A percentile compares a stretch with the other conserved stretches of the same genome.
These are phyloP conservation scores for Pocota personata DNA, from an alignment of 2,888 invertebrate genomes.

Conservation along the genomic window DNA sequence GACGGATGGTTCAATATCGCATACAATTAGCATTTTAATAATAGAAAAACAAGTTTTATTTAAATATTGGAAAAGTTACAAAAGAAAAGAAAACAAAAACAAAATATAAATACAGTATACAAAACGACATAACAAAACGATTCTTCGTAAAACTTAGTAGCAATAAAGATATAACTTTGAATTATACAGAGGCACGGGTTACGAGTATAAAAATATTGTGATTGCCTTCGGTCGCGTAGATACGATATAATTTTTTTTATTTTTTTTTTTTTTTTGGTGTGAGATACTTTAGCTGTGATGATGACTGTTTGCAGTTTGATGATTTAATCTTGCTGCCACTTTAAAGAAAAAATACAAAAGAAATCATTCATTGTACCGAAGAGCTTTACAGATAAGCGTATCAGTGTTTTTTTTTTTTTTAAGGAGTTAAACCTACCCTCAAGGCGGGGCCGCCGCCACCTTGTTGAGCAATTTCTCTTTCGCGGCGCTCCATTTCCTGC, in stretches of 20 bases:
- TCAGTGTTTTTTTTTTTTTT: background rate
- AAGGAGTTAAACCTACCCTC: conserved; percentile 67
- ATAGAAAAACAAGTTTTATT: conserved; percentile 22
- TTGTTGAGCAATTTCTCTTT: conserved; percentile 82
- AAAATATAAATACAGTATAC: conserved; percentile 12
- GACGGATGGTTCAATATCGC: background rate
- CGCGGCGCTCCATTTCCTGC: conserved; percentile 85
- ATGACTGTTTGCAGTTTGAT: conserved; percentile 5
- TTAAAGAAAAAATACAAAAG: background rate
- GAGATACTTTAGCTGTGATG: conserved; percentile 63
- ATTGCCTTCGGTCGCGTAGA: conserved; percentile 46
- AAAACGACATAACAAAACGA: conserved; percentile 38
- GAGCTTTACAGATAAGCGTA: background rate
- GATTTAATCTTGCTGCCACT: conserved; percentile 69
- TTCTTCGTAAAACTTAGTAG: conserved; percentile 27
- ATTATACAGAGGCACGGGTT: conserved; percentile 27
- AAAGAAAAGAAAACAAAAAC: conserved; percentile 29
- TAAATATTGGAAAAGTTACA: conserved; percentile 24
- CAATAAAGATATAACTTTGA: conserved; percentile 25
- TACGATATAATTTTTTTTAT: conserved; percentile 15
- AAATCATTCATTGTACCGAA: too few relatives aligned
- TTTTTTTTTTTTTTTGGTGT: conserved; percentile 55
- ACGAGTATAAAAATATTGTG: conserved; percentile 55
- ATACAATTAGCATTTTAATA: background rate
- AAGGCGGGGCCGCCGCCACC: conserved; percentile 77